Evolutionary conservation across 1,140 invertebrate genomes (phyloP), one percentile per base, ranked within the genome.

Genomic region (Heterodera schachtii): DNA sequence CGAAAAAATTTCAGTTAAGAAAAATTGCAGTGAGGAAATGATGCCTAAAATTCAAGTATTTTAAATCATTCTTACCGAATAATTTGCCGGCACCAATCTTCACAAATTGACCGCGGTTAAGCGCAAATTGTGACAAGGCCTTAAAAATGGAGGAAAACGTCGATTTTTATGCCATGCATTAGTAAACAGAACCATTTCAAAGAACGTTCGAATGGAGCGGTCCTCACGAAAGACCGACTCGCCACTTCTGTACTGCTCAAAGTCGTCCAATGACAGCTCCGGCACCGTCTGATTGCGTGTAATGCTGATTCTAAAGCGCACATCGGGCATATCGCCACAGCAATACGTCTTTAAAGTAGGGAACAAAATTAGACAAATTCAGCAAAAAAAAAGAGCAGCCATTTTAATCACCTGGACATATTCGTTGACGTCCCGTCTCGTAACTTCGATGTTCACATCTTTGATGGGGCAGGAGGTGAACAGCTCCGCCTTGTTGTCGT

Each of bases 171-270:
- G 49, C 49, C 49, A 31, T 31, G 31, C 1, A 31, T 11, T 9
- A 52, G 0, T 3, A 52, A 52, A 52, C 9, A 52, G 81, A 0
- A 75, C 81, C 41, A 83, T 83, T 60, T 83, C 82, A 41, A 83
- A 74, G n/a, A 83, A 83, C 6, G 82, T 83, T 41, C 82, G 52
- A 2, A 83, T 8, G 4, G 82, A 83, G 16, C 80, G 82, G 76
- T 83, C 82, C 52, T 83, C 82, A 31, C 74, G 69, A 43, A 75
- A 83, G 1, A 83, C 47, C 7, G 83, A 84, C 78, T 78, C 44
- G 8, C 67, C 60, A 31, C 41, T 81, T 13, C 44, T 74, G 70
- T 83, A 83, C 70, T 83, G 82, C 46, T 43, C 44, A 41, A 84
- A 69, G 49, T 83, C 82, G n/a, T 77, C 44, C 6, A 83, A 49